Evolutionary conservation across 2,888 invertebrate genomes (phyloP).

Genomic region (Sesia bembeciformis): DNA sequence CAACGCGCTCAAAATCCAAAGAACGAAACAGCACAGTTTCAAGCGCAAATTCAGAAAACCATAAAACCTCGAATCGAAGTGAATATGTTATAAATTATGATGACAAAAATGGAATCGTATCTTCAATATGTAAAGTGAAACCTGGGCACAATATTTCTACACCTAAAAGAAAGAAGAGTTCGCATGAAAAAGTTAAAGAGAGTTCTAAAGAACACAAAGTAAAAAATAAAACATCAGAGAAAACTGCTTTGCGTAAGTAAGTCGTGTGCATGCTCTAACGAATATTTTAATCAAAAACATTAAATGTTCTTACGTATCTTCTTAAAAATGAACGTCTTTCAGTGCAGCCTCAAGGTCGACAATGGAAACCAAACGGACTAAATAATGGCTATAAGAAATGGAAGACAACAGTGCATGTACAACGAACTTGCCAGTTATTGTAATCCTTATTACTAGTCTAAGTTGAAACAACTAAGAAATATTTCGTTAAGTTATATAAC

Average conservation of each 20-base stretch:
- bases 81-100: conserved; percentile 66
- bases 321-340: conserved; percentile 59
- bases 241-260: conserved; percentile 65
- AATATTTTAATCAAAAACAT: conserved; percentile 14
- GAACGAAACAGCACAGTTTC: conserved; percentile 16
- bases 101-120: conserved; percentile 64
- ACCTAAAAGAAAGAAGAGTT: conserved; percentile 35
- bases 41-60: conserved; percentile 17
- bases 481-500: not conserved
- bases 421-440: conserved; percentile 62
- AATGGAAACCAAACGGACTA: conserved; percentile 36
- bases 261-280: conserved; percentile 52
- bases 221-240: conserved; percentile 40
- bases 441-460: conserved; percentile 29
- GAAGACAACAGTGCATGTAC: conserved; percentile 42
- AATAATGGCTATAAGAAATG: conserved; percentile 39
- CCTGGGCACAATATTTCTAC: conserved; percentile 22
- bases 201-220: conserved; percentile 31
- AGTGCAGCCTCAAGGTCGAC: conserved; percentile 58
- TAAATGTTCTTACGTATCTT: conserved; percentile 27
- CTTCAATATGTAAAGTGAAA: conserved; percentile 57
- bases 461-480: not conserved
- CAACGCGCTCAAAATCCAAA: conserved; percentile 13
- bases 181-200: conserved; percentile 34
- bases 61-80: conserved; percentile 33